Conservation (phyloP, 30 jellyfish, hydroid and myxozoan species). For the Rhopilema esculentum region DNA sequence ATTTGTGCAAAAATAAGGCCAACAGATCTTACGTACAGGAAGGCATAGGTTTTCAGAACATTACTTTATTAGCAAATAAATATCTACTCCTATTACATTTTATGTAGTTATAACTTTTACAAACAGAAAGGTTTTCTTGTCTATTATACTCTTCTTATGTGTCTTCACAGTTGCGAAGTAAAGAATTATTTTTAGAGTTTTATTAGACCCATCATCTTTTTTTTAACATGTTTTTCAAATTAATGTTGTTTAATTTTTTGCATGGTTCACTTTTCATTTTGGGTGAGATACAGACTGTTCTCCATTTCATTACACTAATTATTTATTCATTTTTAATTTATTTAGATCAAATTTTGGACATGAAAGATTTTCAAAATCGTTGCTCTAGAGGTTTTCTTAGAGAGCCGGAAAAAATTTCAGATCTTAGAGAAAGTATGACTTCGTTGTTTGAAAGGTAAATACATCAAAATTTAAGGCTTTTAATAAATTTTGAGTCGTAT, state of each 20-base stretch:
- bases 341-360: neutral
- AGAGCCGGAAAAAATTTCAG: neutral
- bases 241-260: neutral
- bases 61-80: neutral
- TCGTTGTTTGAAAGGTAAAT: neutral
- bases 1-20: conserved; percentile 7
- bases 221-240: neutral
- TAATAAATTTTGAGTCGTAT: neutral
- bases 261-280: neutral
- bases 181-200: too few species aligned
- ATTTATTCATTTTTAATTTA: too few species aligned
- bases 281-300: neutral
- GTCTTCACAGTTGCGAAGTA: too few species aligned
- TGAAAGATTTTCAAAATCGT: conserved; percentile 26
- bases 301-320: neutral
- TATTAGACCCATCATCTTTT: too few species aligned
- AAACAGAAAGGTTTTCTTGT: neutral
- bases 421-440: conserved; percentile 3
- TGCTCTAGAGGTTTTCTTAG: conserved; percentile 37
- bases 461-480: neutral
- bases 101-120: neutral
- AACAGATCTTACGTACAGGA: neutral
- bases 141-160: neutral
- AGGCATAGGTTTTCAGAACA: neutral
- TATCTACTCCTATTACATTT: neutral